These are phyloP conservation scores for Acleris laterana DNA, from an alignment of 2,888 invertebrate species.

Conservation along the genomic window DNA sequence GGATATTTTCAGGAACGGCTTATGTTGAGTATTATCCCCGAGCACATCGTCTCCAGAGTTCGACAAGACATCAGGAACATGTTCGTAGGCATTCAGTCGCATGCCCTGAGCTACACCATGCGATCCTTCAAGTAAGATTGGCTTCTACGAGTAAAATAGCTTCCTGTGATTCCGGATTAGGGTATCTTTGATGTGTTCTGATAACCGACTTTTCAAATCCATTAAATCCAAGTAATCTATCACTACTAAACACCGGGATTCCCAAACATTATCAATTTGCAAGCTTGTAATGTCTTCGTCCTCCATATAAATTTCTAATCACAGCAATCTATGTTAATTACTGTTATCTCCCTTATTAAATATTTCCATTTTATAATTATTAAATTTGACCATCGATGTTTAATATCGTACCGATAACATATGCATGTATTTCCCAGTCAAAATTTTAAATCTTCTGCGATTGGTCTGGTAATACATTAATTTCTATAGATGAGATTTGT, in stretches of 20 bases:
- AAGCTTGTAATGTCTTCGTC: background rate
- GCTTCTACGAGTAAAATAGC: background rate
- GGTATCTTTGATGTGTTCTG: too few species aligned
- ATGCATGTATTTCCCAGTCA: background rate
- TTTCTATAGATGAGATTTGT: slow-evolving; percentile 9
- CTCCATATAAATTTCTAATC: slow-evolving; percentile 5
- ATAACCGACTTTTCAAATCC: too few species aligned
- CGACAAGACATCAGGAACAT: slow-evolving; percentile 84
- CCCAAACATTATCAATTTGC: background rate
- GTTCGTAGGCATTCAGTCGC: slow-evolving; percentile 80
- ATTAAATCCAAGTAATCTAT: background rate
- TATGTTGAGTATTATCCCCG: slow-evolving; percentile 93
- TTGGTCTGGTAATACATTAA: slow-evolving; percentile 5
- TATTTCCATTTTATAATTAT: background rate
- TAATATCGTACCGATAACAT: slow-evolving; percentile 1
- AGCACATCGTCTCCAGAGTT: slow-evolving; percentile 89
- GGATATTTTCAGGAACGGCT: slow-evolving; percentile 88
- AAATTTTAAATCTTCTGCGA: background rate
- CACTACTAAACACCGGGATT: background rate
- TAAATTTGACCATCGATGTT: background rate
- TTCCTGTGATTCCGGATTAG: background rate
- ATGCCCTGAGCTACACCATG: slow-evolving; percentile 63
- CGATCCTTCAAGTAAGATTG: slow-evolving; percentile 71
- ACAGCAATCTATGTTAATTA: background rate
- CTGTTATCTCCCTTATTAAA: background rate